Conservation (phyloP, 2,797 vertebrate genomes). For the Gymnoscopelus braueri region DNA sequence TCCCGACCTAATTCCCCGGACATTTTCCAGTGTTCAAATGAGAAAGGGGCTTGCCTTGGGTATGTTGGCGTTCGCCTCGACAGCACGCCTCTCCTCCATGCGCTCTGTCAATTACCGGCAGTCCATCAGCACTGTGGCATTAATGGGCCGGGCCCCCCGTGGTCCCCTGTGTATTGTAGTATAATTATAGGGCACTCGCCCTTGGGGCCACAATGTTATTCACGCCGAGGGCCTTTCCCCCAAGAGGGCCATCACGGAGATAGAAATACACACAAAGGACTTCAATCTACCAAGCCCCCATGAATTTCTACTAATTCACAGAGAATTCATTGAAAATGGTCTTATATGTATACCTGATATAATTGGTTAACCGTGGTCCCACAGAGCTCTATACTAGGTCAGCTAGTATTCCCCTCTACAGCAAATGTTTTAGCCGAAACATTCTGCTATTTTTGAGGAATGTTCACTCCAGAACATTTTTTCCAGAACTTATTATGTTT, state of each 20-base stretch:
- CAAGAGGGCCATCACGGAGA: slow-evolving; percentile 25
- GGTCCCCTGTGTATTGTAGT: slow-evolving; percentile 63
- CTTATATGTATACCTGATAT: too few relatives aligned
- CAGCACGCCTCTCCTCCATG: slow-evolving; percentile 34
- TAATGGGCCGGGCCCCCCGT: slow-evolving; percentile 43
- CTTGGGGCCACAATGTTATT: slow-evolving; percentile 48
- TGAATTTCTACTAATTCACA: too few relatives aligned
- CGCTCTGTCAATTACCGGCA: slow-evolving; percentile 59
- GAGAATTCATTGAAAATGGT: too few relatives aligned
- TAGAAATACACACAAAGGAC: slow-evolving; percentile 17
- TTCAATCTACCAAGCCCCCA: background rate
- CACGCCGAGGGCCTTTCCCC: slow-evolving; percentile 36
- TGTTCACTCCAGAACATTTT: too few relatives aligned
- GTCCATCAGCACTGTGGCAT: slow-evolving; percentile 66
- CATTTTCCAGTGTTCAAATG: background rate
- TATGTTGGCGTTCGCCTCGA: slow-evolving; percentile 1
- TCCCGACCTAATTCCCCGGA: too few relatives aligned
- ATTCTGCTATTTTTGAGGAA: too few relatives aligned
- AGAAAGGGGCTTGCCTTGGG: too few relatives aligned
- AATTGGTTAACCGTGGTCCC: too few relatives aligned
- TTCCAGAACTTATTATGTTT: too few relatives aligned
- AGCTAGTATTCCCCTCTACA: too few relatives aligned
- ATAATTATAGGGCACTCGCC: slow-evolving; percentile 67
- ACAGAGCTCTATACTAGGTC: too few relatives aligned
- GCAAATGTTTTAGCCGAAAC: too few relatives aligned